These are phyloP conservation scores for Notocelia uddmanniana DNA, from an alignment of 2,888 invertebrate species.

Conservation along the genomic window DNA sequence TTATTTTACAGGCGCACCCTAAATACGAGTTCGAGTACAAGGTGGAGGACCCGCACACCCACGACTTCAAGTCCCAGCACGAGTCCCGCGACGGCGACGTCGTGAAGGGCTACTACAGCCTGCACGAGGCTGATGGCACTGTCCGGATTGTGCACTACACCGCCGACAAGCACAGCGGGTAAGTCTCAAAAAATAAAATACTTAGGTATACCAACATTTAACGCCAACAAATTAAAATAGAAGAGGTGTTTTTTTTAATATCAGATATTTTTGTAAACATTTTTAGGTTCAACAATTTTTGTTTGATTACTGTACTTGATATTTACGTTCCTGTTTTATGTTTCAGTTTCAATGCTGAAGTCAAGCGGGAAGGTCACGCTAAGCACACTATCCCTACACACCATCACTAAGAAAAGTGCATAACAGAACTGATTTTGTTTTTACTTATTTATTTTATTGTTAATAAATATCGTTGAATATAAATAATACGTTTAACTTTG, in stretches of 20 bases:
- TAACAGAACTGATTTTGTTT: neutral
- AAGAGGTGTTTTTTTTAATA: too few relatives aligned
- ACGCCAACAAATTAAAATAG: too few relatives aligned
- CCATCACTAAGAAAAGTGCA: slow-evolving; percentile 5
- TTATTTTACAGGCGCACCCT: slow-evolving; percentile 68
- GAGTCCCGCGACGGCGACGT: slow-evolving; percentile 84
- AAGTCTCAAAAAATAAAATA: neutral
- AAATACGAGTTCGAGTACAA: slow-evolving; percentile 84
- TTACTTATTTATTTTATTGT: neutral
- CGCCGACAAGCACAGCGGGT: slow-evolving; percentile 82
- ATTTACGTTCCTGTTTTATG: neutral
- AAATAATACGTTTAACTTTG: neutral
- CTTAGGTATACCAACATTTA: neutral
- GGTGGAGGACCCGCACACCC: slow-evolving; percentile 84
- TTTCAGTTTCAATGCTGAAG: slow-evolving; percentile 26
- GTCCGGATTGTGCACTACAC: slow-evolving; percentile 84
- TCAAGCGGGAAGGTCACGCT: slow-evolving; percentile 63
- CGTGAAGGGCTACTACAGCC: slow-evolving; percentile 83
- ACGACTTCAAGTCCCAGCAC: slow-evolving; percentile 85
- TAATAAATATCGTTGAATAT: neutral
- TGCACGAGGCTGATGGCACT: slow-evolving; percentile 85
- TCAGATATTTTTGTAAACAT: too few relatives aligned
- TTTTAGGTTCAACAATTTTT: too few relatives aligned
- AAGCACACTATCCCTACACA: slow-evolving; percentile 16
- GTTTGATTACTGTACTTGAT: neutral